Evolutionary conservation across 2,113 vertebrate species (phyloP), one percentile per base, ranked within the genome.

Genomic region (Tychaedon coryphoeus): DNA sequence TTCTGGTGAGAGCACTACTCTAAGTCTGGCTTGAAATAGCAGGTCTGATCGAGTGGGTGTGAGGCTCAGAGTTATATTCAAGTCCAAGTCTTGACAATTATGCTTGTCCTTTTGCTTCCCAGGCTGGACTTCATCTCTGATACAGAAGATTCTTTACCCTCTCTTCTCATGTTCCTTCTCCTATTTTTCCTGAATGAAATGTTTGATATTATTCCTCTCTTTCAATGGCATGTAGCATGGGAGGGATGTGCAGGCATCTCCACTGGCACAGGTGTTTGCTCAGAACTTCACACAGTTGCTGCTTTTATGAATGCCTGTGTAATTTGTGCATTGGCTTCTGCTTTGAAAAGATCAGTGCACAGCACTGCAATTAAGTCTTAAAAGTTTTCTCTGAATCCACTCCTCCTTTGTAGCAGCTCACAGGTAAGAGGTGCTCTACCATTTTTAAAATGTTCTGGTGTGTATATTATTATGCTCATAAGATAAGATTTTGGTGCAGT

Each of bases 211-310:
- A 28, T 34, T 83, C 6, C 14, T 34, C 28, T 61, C 74, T 93
- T 53, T 69, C 88, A 42, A 2, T 50, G 18, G 6, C 2, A 1
- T 18, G 16, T 54, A 34, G n/a, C 57, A n/a, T n/a, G 33, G 65
- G 58, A 62, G n/a, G 69, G 60, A 43, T 19, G 23, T 0, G 0
- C 50, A 50, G 64, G 19, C 3, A 0, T 84, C 73, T 84, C 60
- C 51, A 18, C 29, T 38, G 60, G 10, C 53, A 45, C 50, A 57
- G 38, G 8, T 57, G 19, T 88, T 87, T 85, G 71, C 71, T 88
- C 43, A 88, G 75, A 80, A 29, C 43, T 23, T 40, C 51, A n/a
- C 5, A 1, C 51, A 90, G 64, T 22, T 77, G 18, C 51, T 83
- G 71, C 20, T 80, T 70, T 86, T 77, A 12, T 86, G 61, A 76